Conservation (phyloP, 2,888 invertebrate species). For the Habroteleia sp. region DNA sequence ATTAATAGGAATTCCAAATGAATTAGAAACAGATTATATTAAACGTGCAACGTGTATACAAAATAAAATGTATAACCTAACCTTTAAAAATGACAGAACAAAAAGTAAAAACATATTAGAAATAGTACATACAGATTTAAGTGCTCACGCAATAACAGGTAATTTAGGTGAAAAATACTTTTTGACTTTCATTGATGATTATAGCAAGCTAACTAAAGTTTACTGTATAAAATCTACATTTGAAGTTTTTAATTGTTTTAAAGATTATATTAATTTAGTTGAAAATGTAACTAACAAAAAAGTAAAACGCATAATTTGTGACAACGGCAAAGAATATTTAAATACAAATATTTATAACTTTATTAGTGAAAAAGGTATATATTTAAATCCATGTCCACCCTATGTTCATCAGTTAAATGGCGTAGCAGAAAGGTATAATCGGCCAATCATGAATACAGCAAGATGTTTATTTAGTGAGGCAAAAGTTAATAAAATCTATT, state of each 20-base stretch:
- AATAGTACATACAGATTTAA: conserved; percentile 1
- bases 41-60: conserved; percentile 1
- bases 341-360: not conserved
- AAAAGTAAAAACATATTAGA: not conserved
- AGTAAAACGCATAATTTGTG: not conserved
- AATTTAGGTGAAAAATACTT: conserved; percentile 2
- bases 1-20: not conserved
- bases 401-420: conserved; percentile 1
- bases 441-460: not conserved
- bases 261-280: not conserved
- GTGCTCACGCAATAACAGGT: not conserved
- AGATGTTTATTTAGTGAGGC: not conserved
- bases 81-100: not conserved
- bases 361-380: not conserved
- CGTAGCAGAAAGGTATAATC: not conserved
- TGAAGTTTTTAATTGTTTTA: conserved; percentile 3
- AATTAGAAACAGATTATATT: not conserved
- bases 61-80: conserved; percentile 1
- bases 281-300: not conserved
- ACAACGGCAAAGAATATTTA: not conserved
- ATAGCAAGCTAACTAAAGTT: not conserved
- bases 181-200: not conserved
- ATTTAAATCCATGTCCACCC: not conserved
- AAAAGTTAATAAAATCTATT: conserved; percentile 4
- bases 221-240: not conserved